A percentile compares a stretch with the other conserved stretches of the same genome.
Conservation (phyloP, 2,113 vertebrate species). For the Hydrochoerus hydrochaeris region DNA sequence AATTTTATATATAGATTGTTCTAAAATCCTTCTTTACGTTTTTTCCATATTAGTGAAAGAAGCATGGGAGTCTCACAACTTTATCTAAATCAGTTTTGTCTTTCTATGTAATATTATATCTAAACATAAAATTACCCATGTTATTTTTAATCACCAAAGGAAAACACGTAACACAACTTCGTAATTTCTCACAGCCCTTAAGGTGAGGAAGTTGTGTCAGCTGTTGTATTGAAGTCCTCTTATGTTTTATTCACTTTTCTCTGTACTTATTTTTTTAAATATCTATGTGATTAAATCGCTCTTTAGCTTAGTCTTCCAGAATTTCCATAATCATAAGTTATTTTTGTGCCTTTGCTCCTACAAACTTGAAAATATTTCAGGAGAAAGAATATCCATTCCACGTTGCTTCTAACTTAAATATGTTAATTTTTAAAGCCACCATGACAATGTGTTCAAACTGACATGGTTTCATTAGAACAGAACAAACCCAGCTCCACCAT, state of each 20-base stretch:
- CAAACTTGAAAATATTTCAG: conserved; percentile 22
- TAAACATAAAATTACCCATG: neutral
- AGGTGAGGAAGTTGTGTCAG: neutral
- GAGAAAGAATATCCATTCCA: neutral
- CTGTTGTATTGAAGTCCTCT: neutral
- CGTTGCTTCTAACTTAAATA: neutral
- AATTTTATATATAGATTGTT: neutral
- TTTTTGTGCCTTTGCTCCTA: neutral
- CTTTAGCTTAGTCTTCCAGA: neutral
- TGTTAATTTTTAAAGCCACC: conserved; percentile 26
- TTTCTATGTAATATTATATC: neutral
- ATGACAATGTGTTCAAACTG: neutral
- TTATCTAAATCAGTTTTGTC: neutral
- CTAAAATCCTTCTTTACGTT: neutral
- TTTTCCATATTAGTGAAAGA: neutral
- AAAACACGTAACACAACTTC: neutral
- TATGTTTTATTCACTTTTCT: neutral
- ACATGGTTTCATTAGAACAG: conserved; percentile 14
- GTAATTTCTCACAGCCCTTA: neutral
- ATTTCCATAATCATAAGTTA: neutral
- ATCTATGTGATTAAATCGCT: neutral
- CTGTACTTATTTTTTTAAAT: neutral
- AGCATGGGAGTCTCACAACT: neutral
- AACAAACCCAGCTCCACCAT: neutral
- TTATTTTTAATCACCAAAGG: conserved; percentile 8